phyloP scores from a whole-genome alignment of 2,797 vertebrate species.

The Sorex maritimensis region DNA sequence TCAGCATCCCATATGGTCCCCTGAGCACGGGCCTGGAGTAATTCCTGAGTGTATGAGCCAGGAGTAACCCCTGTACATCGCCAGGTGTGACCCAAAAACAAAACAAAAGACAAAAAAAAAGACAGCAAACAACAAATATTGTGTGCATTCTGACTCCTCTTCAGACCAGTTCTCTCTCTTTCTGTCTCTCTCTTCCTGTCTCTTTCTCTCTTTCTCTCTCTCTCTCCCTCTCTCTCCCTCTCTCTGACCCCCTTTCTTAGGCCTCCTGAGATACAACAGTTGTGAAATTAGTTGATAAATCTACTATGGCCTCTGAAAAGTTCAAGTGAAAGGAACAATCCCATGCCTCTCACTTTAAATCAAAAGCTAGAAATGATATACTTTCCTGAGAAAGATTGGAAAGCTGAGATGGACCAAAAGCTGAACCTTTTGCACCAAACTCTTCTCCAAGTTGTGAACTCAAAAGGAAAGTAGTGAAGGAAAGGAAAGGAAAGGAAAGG shows the following conservation, averaged over 20 bases:
- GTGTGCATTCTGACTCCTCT: background rate
- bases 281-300: background rate
- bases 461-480: background rate
- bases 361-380: background rate
- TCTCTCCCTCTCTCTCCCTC: no score
- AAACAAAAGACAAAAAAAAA: no score
- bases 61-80: no score
- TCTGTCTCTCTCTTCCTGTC: no score
- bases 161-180: background rate
- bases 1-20: no score
- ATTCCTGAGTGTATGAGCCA: no score
- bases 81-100: no score
- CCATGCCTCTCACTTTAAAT: background rate
- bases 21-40: no score
- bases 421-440: background rate
- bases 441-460: background rate
- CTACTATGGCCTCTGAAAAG: background rate
- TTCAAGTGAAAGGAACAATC: background rate
- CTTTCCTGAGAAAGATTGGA: background rate
- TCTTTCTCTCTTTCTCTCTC: background rate
- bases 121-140: background rate
- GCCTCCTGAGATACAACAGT: background rate
- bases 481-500: background rate
- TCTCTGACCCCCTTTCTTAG: background rate
- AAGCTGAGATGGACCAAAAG: background rate